These are phyloP conservation scores for Pararge aegeria DNA, from an alignment of 1,140 invertebrate genomes.

Conservation along the genomic window DNA sequence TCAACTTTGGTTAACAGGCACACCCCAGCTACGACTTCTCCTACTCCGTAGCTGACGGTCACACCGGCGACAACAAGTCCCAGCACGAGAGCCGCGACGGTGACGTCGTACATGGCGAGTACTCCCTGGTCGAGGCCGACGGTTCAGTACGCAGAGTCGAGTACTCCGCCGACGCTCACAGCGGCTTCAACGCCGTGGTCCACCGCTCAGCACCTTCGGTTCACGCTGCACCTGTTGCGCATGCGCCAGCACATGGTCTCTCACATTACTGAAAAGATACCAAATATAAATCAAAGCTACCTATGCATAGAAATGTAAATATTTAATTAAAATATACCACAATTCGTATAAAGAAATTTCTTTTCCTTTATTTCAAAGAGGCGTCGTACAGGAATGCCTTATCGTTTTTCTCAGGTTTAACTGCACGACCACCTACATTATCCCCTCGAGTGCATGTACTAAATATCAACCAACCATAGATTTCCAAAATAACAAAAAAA, in stretches of 20 bases:
- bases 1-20: constrained; percentile 27
- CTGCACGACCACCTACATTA: no score
- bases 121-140: constrained; percentile 59
- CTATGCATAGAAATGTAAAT: background rate
- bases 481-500: no score
- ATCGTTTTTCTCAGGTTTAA: no score
- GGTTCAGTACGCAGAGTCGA: constrained; percentile 58
- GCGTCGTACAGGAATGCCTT: no score
- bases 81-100: constrained; percentile 51
- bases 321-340: constrained; percentile 1
- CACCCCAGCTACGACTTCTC: constrained; percentile 47
- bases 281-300: background rate
- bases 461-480: no score
- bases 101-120: constrained; percentile 49
- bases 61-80: constrained; percentile 54
- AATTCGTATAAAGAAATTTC: background rate
- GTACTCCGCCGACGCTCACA: constrained; percentile 56
- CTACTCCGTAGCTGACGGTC: constrained; percentile 68
- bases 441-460: no score
- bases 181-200: constrained; percentile 20
- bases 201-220: background rate
- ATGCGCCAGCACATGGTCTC: background rate
- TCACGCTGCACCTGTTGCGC: background rate
- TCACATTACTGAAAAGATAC: background rate
- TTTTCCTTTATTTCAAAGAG: no score